Percentiles rank a stretch among this genome's conserved stretches.
These are phyloP conservation scores for Cryptoblepharus egeriae DNA, from an alignment of 2,797 vertebrate genomes.

Conservation along the genomic window DNA sequence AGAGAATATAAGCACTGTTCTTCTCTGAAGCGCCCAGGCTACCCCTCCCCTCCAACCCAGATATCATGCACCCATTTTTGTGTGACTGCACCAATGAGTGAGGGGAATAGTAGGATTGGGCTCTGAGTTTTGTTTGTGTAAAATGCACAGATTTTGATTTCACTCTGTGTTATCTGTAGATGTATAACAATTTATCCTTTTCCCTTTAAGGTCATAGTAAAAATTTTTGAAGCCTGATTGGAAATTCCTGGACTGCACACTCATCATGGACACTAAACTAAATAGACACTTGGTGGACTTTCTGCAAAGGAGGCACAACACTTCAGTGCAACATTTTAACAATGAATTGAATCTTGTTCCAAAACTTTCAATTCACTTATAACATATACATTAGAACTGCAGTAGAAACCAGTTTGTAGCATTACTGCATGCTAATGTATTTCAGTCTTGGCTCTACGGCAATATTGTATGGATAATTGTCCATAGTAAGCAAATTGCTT, in stretches of 20 bases:
- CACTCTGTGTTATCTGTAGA: background rate
- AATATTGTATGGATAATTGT: background rate
- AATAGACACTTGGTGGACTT: constrained; percentile 30
- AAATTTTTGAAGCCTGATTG: constrained; percentile 5
- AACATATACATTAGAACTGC: constrained; percentile 30
- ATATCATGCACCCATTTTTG: too few species aligned
- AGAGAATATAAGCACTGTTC: too few species aligned
- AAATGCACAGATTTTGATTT: background rate
- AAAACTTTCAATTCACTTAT: constrained; percentile 25
- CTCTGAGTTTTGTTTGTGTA: background rate
- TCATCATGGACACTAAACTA: constrained; percentile 21
- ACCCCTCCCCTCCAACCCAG: too few species aligned
- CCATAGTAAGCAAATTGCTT: background rate
- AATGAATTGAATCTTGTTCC: constrained; percentile 34
- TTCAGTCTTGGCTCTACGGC: background rate
- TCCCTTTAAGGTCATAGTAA: constrained; percentile 47
- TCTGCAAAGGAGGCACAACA: constrained; percentile 36
- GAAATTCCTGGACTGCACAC: constrained; percentile 28
- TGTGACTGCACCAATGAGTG: too few species aligned
- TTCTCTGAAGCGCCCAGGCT: too few species aligned
- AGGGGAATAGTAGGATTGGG: too few species aligned
- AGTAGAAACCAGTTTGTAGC: constrained; percentile 24
- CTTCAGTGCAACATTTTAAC: constrained; percentile 34
- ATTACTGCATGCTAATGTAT: constrained; percentile 21
- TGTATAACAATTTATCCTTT: background rate